Evolutionary conservation across 2,888 invertebrate genomes (phyloP).

Genomic region (Spodoptera exigua): DNA sequence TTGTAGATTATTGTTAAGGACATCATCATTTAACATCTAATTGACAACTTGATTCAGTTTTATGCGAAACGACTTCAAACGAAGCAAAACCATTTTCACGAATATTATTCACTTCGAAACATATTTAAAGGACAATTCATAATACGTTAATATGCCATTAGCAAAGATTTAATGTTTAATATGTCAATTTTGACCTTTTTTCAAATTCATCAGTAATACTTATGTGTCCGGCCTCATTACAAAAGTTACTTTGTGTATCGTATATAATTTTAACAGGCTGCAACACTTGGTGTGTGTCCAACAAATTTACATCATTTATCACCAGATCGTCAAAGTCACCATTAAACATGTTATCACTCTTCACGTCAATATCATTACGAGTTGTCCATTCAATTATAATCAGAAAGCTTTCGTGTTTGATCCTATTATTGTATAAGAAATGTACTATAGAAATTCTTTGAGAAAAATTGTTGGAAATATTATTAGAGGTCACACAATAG

Average conservation of each 20-base stretch:
- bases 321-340: slow-evolving; percentile 54
- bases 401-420: slow-evolving; percentile 58
- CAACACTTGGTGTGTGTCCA: slow-evolving; percentile 52
- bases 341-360: slow-evolving; percentile 56
- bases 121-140: slow-evolving; percentile 55
- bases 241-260: slow-evolving; percentile 48
- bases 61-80: slow-evolving; percentile 34
- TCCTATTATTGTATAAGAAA: slow-evolving; percentile 58
- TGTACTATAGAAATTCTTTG: slow-evolving; percentile 54
- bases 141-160: slow-evolving; percentile 53
- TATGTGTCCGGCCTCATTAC: slow-evolving; percentile 42
- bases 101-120: slow-evolving; percentile 38
- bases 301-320: slow-evolving; percentile 54
- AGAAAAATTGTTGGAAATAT: slow-evolving; percentile 80
- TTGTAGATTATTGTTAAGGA: too few species aligned
- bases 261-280: slow-evolving; percentile 46
- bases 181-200: slow-evolving; percentile 43
- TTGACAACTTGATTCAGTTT: slow-evolving; percentile 20
- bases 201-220: slow-evolving; percentile 45
- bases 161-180: slow-evolving; percentile 50
- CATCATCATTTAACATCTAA: neutral
- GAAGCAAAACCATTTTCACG: slow-evolving; percentile 31
- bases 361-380: slow-evolving; percentile 59
- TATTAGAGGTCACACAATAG: slow-evolving; percentile 80
- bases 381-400: slow-evolving; percentile 61